phyloP scores from a whole-genome alignment of 2,797 vertebrate genomes.

The Iguana delicatissima region DNA sequence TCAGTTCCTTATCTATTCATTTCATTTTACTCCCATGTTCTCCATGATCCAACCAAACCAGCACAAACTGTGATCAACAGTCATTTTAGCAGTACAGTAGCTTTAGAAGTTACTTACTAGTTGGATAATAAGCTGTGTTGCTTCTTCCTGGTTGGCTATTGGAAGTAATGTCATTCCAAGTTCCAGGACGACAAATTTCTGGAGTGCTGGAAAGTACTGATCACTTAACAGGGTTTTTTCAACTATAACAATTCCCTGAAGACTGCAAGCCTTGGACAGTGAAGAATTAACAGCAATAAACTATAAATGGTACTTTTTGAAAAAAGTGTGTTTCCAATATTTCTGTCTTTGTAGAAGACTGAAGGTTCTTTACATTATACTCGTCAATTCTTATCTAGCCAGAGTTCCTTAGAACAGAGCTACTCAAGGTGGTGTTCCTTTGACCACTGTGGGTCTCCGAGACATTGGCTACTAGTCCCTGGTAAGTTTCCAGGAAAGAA shows the following conservation, averaged over 20 bases:
- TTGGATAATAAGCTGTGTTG: conserved; percentile 88
- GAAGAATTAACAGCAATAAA: conserved; percentile 20
- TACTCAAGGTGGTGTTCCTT: too few species aligned
- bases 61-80: neutral
- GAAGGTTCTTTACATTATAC: too few species aligned
- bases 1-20: too few species aligned
- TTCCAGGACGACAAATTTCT: conserved; percentile 90
- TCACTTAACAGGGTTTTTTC: conserved; percentile 88
- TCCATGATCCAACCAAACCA: neutral
- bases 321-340: too few species aligned
- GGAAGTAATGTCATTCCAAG: conserved; percentile 91
- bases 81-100: neutral
- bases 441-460: too few species aligned
- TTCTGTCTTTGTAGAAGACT: too few species aligned
- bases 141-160: conserved; percentile 85
- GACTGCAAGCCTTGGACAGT: conserved; percentile 79
- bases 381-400: too few species aligned
- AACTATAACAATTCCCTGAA: conserved; percentile 86
- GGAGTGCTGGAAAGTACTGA: conserved; percentile 88
- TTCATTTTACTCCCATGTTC: neutral
- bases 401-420: too few species aligned
- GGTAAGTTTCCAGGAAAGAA: too few species aligned
- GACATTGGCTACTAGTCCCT: too few species aligned
- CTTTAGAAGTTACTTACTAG: conserved; percentile 81
- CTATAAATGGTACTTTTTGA: neutral